These are phyloP conservation scores for Characodon lateralis DNA, from an alignment of 2,797 vertebrate genomes.

Conservation along the genomic window DNA sequence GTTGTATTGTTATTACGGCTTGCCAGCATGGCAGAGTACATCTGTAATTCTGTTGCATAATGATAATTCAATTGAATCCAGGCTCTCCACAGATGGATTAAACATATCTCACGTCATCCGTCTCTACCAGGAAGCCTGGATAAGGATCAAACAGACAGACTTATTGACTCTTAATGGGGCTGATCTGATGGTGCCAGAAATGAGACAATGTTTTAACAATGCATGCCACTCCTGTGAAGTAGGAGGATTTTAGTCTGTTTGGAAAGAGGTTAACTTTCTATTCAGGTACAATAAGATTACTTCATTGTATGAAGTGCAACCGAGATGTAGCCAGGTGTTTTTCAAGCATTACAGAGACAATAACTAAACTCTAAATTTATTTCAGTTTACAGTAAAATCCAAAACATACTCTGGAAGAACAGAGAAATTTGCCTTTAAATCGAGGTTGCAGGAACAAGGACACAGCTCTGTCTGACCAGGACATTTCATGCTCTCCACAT, in stretches of 20 bases:
- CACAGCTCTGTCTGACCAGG: no score
- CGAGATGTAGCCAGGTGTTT: background rate
- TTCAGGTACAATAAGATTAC: background rate
- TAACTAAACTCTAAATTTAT: background rate
- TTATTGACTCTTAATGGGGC: conserved; percentile 40
- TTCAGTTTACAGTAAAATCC: background rate
- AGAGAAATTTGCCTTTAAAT: no score
- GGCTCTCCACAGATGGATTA: conserved; percentile 25
- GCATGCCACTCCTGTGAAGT: conserved; percentile 3
- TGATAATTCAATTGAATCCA: conserved; percentile 5
- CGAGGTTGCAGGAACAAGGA: background rate
- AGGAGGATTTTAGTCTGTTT: conserved; percentile 14
- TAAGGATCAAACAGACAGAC: conserved; percentile 30
- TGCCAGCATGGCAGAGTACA: background rate
- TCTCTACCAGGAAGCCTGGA: conserved; percentile 38
- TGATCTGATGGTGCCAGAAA: conserved; percentile 36
- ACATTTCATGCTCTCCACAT: no score
- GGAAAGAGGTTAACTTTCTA: background rate
- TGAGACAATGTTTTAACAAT: conserved; percentile 37
- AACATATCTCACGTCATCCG: conserved; percentile 24
- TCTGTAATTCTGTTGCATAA: conserved; percentile 4
- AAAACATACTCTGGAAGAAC: background rate
- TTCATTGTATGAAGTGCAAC: background rate
- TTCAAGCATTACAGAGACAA: background rate
- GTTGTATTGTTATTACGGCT: background rate